Evolutionary conservation across 2,113 vertebrate genomes (phyloP), one percentile per base, ranked within the genome.

Genomic region (Oceanites oceanicus): DNA sequence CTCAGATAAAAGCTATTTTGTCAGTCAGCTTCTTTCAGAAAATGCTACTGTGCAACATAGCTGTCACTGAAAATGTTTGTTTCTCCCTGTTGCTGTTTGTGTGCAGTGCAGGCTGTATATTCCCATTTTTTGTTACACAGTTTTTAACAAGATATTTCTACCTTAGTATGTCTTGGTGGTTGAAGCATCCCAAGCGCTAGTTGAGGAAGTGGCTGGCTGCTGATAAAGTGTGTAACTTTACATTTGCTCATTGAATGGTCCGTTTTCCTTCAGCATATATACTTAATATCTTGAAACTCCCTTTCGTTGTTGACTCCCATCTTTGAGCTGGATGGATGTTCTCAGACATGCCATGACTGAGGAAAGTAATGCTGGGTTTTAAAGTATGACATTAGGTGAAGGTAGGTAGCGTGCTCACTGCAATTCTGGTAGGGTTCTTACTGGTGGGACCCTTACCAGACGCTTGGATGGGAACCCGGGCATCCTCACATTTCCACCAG

Each of bases 141-240:
- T 50, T 70, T 92, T 88, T 52, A 61, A 32, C 7, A 50, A 40
- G n/a, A 4, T 63, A n/a, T 45, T 49, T 84, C 45, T 84, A 5
- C 14, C 36, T 68, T 56, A 45, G 15, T 70, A 11, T 34, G 9
- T 55, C 38, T 58, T 13, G 18, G 27, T 49, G 19, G 32, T 27
- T 68, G 76, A 68, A 63, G 53, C 20, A 7, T 95, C 56, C 68
- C 25, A 61, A n/a, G 59, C 0, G 1, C 62, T 86, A 83, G 70
- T 56, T 65, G 73, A 88, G 88, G 94, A 94, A 85, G 79, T 75
- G 74, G 23, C 78, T 92, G 75, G 40, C 76, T 94, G 73, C 83
- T 83, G 79, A 56, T 95, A 88, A 94, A 49, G 44, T 9, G 25
- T 95, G 18, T 92, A 52, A 36, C 71, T 94, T 96, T 86, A 90